Conservation (phyloP, 2,888 invertebrate species). For the Drymonia ruficornis region DNA sequence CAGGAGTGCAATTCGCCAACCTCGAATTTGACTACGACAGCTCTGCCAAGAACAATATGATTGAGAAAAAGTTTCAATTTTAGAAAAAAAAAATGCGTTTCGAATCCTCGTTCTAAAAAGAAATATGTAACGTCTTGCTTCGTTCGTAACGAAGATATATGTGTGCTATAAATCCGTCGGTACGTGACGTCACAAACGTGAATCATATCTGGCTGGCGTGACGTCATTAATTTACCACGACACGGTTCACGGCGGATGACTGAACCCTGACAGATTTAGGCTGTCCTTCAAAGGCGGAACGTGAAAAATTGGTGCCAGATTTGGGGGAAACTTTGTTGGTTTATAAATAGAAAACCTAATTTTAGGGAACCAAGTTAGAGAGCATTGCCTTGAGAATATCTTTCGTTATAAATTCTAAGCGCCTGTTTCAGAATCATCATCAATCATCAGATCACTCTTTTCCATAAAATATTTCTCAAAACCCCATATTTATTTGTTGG, state of each 20-base stretch:
- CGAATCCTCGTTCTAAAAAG: neutral
- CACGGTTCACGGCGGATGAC: conserved; percentile 41
- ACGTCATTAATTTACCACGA: conserved; percentile 61
- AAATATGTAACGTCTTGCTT: conserved; percentile 18
- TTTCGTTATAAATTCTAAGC: no score
- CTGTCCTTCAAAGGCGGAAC: conserved; percentile 40
- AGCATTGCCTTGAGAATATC: no score
- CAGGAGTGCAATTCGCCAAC: no score
- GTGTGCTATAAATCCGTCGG: conserved; percentile 45
- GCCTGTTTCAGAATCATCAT: no score
- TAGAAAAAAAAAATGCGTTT: neutral
- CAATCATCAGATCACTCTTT: no score
- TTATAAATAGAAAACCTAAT: neutral
- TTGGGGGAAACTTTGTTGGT: conserved; percentile 16
- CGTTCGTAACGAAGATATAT: conserved; percentile 53
- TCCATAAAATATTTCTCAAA: no score
- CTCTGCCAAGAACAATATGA: no score
- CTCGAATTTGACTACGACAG: no score
- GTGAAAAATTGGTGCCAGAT: conserved; percentile 42
- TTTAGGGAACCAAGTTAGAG: neutral
- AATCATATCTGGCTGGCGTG: conserved; percentile 61
- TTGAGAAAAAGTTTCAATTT: neutral
- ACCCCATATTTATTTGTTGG: no score
- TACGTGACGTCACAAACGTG: conserved; percentile 46
- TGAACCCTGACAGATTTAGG: conserved; percentile 55